Evolutionary conservation across 2,797 vertebrate genomes (phyloP).

Genomic region (Sarcoramphus papa): DNA sequence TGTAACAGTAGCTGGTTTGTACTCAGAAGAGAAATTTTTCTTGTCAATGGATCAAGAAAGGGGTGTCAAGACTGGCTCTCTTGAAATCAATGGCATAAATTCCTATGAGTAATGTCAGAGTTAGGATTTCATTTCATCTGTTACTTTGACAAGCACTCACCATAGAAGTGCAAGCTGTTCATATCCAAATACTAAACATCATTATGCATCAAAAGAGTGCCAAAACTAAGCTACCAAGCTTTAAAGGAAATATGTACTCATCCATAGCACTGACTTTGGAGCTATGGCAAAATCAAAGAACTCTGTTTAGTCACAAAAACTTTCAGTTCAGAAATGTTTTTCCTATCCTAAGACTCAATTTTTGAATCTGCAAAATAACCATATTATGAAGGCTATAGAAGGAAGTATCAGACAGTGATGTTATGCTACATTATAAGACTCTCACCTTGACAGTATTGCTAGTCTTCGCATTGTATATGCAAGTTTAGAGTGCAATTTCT

Average conservation of each 20-base stretch:
- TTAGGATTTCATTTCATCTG: background rate
- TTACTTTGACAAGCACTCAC: background rate
- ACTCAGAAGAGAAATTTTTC: background rate
- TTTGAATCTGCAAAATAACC: background rate
- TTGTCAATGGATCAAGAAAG: background rate
- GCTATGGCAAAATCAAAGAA: background rate
- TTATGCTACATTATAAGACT: background rate
- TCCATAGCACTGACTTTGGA: background rate
- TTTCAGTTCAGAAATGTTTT: background rate
- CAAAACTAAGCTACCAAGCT: background rate
- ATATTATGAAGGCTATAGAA: background rate
- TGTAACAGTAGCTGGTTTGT: background rate
- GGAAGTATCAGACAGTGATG: background rate
- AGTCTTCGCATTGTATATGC: background rate
- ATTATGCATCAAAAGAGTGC: background rate
- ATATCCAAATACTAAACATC: background rate
- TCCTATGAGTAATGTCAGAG: background rate
- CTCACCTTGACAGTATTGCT: background rate
- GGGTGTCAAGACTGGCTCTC: background rate
- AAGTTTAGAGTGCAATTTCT: background rate
- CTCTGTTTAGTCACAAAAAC: background rate
- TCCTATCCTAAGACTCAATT: background rate
- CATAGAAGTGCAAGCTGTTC: background rate
- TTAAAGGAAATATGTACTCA: background rate
- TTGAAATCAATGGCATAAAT: background rate